These are phyloP conservation scores for Forpus xanthops DNA, from an alignment of 2,797 vertebrate genomes.

Conservation along the genomic window DNA sequence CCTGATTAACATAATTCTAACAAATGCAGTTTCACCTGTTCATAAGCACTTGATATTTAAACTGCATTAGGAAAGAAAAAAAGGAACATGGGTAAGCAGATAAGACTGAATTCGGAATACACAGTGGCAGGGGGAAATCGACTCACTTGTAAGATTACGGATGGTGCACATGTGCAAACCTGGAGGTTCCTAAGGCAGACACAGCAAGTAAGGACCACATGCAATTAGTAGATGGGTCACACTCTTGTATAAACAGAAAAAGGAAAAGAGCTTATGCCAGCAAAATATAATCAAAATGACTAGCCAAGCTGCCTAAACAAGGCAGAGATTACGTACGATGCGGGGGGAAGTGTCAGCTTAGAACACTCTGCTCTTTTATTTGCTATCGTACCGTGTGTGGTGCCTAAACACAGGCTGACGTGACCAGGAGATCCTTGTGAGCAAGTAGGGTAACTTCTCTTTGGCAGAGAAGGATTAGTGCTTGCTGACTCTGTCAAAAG, in stretches of 20 bases:
- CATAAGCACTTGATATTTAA: not conserved
- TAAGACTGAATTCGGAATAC: not conserved
- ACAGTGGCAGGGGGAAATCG: rapidly evolving
- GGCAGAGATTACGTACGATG: not conserved
- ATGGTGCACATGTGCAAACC: not conserved
- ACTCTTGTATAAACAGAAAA: not conserved
- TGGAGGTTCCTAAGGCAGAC: not conserved
- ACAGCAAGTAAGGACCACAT: rapidly evolving
- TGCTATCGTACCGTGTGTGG: not conserved
- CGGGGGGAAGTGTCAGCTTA: not conserved
- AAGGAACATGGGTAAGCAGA: not conserved
- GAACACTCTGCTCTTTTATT: slow-evolving; percentile 36
- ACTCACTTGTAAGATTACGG: rapidly evolving
- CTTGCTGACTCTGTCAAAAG: not conserved
- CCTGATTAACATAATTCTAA: not conserved
- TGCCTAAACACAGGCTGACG: not conserved
- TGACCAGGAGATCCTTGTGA: not conserved
- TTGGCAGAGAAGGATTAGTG: not conserved
- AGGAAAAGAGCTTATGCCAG: not conserved
- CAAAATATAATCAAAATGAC: slow-evolving; percentile 42
- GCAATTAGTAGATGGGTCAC: not conserved
- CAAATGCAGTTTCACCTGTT: not conserved
- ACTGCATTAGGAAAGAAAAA: not conserved
- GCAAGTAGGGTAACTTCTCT: rapidly evolving
- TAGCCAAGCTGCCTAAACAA: slow-evolving; percentile 26